These are phyloP conservation scores for Caenorhabditis angaria DNA, from an alignment of 2,888 invertebrate genomes.

Conservation along the genomic window DNA sequence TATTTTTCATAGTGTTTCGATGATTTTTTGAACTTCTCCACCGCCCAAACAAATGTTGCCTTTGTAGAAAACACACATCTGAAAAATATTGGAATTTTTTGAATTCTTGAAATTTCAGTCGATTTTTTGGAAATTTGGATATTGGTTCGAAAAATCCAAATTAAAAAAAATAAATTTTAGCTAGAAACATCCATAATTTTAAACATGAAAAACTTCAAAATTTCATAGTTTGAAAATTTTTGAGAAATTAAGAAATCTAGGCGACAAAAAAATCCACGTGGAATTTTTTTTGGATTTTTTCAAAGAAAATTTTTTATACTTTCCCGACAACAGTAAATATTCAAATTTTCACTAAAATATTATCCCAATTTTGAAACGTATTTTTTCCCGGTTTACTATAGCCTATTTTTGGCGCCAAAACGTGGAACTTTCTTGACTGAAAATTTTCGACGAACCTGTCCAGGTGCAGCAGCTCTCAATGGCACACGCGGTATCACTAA, in stretches of 20 bases:
- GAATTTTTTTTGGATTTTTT: too few relatives aligned
- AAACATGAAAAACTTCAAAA: conserved; percentile 1
- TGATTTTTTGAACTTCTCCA: conserved; percentile 54
- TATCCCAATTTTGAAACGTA: too few relatives aligned
- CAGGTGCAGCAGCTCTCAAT: conserved; percentile 62
- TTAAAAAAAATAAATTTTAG: too few relatives aligned
- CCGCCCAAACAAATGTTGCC: conserved; percentile 63
- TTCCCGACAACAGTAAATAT: too few relatives aligned
- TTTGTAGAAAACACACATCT: conserved; percentile 77
- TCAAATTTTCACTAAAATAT: too few relatives aligned
- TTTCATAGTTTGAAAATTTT: conserved; percentile 3
- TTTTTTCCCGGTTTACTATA: too few relatives aligned
- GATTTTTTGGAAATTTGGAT: too few relatives aligned
- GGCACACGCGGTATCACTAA: conserved; percentile 52
- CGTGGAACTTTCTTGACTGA: conserved; percentile 7
- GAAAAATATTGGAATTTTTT: conserved; percentile 77
- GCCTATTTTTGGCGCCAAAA: too few relatives aligned
- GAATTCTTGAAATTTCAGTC: too few relatives aligned
- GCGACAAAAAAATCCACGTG: background rate
- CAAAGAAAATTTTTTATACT: too few relatives aligned
- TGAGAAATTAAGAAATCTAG: background rate
- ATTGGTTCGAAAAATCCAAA: too few relatives aligned
- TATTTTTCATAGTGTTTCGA: conserved; percentile 19
- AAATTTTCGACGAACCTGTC: conserved; percentile 49
- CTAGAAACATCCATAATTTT: too few relatives aligned